These are phyloP conservation scores for Ashinkailepas kermadecensis DNA, from an alignment of 2,888 invertebrate genomes.

Conservation along the genomic window DNA sequence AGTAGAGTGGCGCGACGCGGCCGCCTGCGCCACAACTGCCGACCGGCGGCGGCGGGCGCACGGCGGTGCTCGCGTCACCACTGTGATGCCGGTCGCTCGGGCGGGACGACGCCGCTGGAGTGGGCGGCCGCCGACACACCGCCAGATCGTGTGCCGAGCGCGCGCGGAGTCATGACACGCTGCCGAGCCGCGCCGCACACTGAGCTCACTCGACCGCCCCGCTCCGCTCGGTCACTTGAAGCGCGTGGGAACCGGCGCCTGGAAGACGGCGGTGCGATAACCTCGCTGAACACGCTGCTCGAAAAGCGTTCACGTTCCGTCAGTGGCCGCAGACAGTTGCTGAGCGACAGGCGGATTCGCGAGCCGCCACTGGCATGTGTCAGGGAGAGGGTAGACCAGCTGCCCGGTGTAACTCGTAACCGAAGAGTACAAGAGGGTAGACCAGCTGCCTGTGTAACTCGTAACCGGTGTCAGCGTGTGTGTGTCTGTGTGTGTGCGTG, in stretches of 20 bases:
- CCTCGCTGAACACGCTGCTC: too few relatives aligned
- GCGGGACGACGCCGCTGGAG: neutral
- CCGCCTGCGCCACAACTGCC: neutral
- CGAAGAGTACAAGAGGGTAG: slow-evolving; percentile 54
- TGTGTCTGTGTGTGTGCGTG: too few relatives aligned
- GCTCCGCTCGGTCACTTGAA: neutral
- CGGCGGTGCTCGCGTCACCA: neutral
- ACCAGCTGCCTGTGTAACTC: slow-evolving; percentile 68
- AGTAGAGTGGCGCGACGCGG: neutral
- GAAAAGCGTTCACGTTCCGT: neutral
- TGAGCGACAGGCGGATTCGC: neutral
- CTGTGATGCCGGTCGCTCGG: neutral
- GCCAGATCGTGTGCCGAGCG: neutral
- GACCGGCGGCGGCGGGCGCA: neutral
- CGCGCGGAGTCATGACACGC: neutral
- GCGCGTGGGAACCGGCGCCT: neutral
- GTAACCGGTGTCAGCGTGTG: slow-evolving; percentile 35
- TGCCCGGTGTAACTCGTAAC: slow-evolving; percentile 61
- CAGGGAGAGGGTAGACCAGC: slow-evolving; percentile 77
- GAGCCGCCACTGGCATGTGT: slow-evolving; percentile 60
- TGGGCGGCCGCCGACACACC: neutral
- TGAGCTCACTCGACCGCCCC: neutral
- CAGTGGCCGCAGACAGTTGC: neutral
- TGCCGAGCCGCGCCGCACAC: neutral
- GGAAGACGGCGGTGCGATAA: neutral